Evolutionary conservation across 2,113 vertebrate genomes (phyloP).

Genomic region (Romanogobio albipinnatus): DNA sequence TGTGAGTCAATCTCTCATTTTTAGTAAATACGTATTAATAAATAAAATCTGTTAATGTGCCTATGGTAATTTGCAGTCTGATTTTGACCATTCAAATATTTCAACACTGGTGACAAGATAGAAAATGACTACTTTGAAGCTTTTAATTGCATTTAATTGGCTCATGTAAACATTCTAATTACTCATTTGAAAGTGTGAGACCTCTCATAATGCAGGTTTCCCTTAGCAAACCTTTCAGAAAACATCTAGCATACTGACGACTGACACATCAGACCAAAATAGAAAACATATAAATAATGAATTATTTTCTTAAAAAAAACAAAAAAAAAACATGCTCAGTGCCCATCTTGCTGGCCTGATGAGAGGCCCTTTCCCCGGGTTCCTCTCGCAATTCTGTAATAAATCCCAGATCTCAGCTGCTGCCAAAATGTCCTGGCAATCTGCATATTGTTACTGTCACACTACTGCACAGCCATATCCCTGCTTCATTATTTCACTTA

Average conservation of each 20-base stretch:
- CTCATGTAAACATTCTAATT: constrained; percentile 15
- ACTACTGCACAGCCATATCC: constrained; percentile 19
- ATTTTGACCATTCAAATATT: constrained; percentile 2
- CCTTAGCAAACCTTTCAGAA: neutral
- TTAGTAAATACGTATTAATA: neutral
- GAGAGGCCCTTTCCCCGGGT: neutral
- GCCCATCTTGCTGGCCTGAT: neutral
- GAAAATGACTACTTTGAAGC: constrained; percentile 39
- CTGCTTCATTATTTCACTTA: constrained; percentile 50
- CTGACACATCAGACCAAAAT: constrained; percentile 19
- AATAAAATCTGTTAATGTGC: neutral
- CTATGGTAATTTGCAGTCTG: neutral
- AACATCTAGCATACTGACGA: neutral
- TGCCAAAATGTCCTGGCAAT: constrained; percentile 49
- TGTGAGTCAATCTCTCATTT: neutral
- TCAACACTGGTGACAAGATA: neutral
- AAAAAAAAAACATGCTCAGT: neutral
- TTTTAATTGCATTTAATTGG: constrained; percentile 43
- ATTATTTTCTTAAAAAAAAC: neutral
- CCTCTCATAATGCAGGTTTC: neutral
- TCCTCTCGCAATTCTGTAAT: constrained; percentile 34
- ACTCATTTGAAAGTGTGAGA: constrained; percentile 14
- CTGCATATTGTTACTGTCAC: constrained; percentile 57
- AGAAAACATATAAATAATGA: neutral
- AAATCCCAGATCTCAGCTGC: constrained; percentile 39